phyloP scores from a whole-genome alignment of 1,140 invertebrate genomes.

The Sogatella furcifera region DNA sequence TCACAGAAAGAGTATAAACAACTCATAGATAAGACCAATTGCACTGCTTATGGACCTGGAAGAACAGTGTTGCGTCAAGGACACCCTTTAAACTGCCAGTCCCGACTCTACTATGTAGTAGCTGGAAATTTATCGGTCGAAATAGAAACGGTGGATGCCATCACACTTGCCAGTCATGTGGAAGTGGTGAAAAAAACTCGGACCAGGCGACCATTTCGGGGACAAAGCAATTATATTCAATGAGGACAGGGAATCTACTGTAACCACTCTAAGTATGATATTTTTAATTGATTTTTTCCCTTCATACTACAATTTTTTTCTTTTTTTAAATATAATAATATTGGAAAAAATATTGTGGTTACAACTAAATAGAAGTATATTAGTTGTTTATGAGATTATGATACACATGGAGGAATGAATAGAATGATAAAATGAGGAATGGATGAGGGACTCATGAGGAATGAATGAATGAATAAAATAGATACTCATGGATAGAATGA shows the following conservation, averaged over 20 bases:
- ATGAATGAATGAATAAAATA: too few species aligned
- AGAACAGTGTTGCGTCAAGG: not conserved
- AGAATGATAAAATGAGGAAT: too few species aligned
- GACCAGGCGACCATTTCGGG: not conserved
- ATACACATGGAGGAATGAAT: too few species aligned
- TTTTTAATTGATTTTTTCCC: not conserved
- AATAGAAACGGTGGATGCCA: not conserved
- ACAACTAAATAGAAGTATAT: too few species aligned
- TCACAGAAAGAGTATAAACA: not conserved
- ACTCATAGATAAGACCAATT: not conserved
- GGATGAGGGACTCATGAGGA: too few species aligned
- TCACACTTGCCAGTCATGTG: not conserved
- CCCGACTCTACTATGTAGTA: not conserved
- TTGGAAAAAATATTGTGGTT: too few species aligned
- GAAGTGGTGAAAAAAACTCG: not conserved
- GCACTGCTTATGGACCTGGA: not conserved
- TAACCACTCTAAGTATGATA: not conserved
- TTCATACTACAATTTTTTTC: not conserved
- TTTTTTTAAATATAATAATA: too few species aligned
- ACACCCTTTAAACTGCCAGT: not conserved
- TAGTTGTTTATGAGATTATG: too few species aligned
- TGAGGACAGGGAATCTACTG: not conserved
- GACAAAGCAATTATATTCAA: not conserved
- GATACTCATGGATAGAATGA: too few species aligned
- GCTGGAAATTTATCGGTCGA: not conserved